These are phyloP conservation scores for Stigmatopora nigra DNA, from an alignment of 2,113 vertebrate genomes.

Conservation along the genomic window DNA sequence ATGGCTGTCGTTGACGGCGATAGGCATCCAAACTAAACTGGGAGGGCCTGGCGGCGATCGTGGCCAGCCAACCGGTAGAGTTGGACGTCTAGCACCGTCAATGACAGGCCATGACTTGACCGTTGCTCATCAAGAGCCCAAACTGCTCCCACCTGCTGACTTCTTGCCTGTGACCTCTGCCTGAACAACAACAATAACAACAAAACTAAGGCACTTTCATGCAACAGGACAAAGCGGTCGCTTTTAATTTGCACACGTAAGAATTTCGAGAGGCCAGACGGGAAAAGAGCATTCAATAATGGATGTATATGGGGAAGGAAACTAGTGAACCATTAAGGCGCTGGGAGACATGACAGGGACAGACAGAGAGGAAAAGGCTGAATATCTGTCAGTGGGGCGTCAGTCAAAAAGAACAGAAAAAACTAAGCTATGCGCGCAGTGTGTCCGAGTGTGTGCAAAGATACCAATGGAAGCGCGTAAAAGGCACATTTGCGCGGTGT, in stretches of 20 bases:
- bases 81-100: too few species aligned
- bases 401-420: neutral
- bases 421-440: constrained; percentile 11
- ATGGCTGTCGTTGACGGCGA: too few species aligned
- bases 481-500: constrained; percentile 1
- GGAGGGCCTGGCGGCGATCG: too few species aligned
- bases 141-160: constrained; percentile 41
- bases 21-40: too few species aligned
- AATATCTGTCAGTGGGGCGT: constrained; percentile 15
- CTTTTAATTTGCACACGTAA: neutral
- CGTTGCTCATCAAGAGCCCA: neutral
- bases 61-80: too few species aligned
- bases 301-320: constrained; percentile 43
- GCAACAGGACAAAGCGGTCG: constrained; percentile 9
- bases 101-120: neutral
- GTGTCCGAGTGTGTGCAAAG: constrained; percentile 8
- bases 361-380: constrained; percentile 8
- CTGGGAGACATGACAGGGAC: constrained; percentile 46
- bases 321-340: constrained; percentile 49
- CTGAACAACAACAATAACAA: neutral
- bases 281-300: constrained; percentile 56
- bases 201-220: constrained; percentile 6
- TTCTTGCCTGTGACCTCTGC: constrained; percentile 36
- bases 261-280: constrained; percentile 30
- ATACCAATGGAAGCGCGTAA: neutral